Percentiles rank a stretch among this genome's conserved stretches.
Conservation (phyloP, 1,140 invertebrate species). For the Scaptomyza montana region DNA sequence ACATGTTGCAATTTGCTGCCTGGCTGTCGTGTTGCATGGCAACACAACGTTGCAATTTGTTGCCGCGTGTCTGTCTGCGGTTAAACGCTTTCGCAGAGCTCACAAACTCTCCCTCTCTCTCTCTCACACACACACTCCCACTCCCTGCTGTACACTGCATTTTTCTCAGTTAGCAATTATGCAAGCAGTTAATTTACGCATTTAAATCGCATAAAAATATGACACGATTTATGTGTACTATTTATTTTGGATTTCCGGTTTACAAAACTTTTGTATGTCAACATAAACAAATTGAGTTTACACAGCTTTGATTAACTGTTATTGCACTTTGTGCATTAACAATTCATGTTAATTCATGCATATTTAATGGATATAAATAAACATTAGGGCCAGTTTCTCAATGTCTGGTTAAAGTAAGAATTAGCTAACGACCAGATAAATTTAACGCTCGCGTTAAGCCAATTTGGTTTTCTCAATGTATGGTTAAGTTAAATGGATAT, state of each 20-base stretch:
- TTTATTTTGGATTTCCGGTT: constrained; percentile 15
- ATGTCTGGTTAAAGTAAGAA: too few relatives aligned
- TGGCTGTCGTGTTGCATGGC: constrained; percentile 7
- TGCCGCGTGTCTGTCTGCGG: constrained; percentile 62
- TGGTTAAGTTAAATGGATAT: too few relatives aligned
- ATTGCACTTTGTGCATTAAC: constrained; percentile 47
- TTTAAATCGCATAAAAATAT: background rate
- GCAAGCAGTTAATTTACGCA: constrained; percentile 33
- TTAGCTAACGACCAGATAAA: too few relatives aligned
- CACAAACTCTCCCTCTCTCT: background rate
- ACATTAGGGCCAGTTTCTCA: too few relatives aligned
- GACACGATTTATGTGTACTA: constrained; percentile 10
- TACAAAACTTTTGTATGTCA: background rate
- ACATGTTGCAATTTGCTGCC: constrained; percentile 13
- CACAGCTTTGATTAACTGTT: constrained; percentile 46
- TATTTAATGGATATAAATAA: too few relatives aligned
- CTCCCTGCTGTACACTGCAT: constrained; percentile 24
- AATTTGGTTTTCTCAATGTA: too few relatives aligned
- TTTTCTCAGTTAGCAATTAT: constrained; percentile 22
- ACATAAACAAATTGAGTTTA: constrained; percentile 23
- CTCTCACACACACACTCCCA: constrained; percentile 25
- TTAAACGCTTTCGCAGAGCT: constrained; percentile 43
- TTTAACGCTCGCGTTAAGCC: too few relatives aligned
- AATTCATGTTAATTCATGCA: constrained; percentile 23
- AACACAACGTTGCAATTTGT: constrained; percentile 63